Conservation (phyloP, 2,113 vertebrate species). For the Dendrocopos noguchii region DNA sequence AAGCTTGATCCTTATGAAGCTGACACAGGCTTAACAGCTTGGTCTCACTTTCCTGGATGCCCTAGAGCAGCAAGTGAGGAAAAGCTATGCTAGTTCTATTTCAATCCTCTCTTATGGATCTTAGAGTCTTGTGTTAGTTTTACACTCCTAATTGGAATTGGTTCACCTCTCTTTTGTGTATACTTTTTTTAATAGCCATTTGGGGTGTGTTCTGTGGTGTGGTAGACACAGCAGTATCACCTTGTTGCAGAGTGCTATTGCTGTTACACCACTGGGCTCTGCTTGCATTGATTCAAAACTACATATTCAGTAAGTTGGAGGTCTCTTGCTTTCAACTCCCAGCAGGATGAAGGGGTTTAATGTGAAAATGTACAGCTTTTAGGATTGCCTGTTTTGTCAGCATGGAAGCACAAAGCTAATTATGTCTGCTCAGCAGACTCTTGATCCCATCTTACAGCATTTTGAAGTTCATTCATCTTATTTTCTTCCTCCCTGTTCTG, state of each 20-base stretch:
- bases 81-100: background rate
- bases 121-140: background rate
- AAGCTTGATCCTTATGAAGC: constrained; percentile 35
- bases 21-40: background rate
- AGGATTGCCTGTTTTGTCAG: background rate
- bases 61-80: background rate
- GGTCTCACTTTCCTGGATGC: background rate
- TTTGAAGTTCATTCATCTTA: background rate
- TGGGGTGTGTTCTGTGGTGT: background rate
- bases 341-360: background rate
- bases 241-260: background rate
- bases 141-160: background rate
- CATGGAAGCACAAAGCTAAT: background rate
- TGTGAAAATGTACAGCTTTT: background rate
- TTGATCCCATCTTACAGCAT: background rate
- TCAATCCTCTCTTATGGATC: background rate
- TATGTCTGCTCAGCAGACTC: background rate
- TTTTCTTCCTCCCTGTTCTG: background rate
- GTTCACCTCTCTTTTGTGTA: background rate
- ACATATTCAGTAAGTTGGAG: background rate
- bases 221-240: background rate
- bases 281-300: background rate
- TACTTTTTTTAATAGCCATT: background rate
- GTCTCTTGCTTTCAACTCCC: background rate
- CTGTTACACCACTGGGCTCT: background rate